Conservation (phyloP, 2,888 invertebrate genomes). For the Troides helena region DNA sequence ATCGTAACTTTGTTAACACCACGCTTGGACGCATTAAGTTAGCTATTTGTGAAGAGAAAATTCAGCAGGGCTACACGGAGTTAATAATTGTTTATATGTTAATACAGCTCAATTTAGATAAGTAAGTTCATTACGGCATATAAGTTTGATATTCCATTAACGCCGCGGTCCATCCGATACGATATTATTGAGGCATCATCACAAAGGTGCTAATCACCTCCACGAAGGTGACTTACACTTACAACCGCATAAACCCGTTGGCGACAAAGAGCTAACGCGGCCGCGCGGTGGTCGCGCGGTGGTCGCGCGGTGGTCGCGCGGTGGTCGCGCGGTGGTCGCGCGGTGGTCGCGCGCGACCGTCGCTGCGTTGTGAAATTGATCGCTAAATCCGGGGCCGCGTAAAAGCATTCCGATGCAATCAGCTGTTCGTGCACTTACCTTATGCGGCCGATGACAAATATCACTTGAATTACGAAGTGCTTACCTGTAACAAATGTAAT, state of each 20-base stretch:
- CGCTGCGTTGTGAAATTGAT: slow-evolving; percentile 5
- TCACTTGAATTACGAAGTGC: slow-evolving; percentile 14
- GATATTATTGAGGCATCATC: no score
- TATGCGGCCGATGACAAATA: slow-evolving; percentile 28
- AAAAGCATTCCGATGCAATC: slow-evolving; percentile 7
- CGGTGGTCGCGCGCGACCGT: neutral
- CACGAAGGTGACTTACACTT: no score
- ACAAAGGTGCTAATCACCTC: no score
- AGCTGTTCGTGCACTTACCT: slow-evolving; percentile 14
- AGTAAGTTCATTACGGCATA: no score
- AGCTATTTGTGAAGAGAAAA: no score
- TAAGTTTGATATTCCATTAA: no score
- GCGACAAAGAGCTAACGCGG: slow-evolving; percentile 4
- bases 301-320: neutral
- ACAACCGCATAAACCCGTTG: neutral
- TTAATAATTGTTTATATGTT: no score
- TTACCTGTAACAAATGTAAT: slow-evolving; percentile 27
- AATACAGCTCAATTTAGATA: no score
- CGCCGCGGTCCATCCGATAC: no score
- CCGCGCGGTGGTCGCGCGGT: neutral
- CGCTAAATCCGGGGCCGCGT: neutral
- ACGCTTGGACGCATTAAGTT: no score
- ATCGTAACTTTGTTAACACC: no score
- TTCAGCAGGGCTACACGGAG: no score
- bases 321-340: neutral